Base-by-base conservation (phyloP, 2,797 vertebrate genomes). In the Todus mexicanus region DNA sequence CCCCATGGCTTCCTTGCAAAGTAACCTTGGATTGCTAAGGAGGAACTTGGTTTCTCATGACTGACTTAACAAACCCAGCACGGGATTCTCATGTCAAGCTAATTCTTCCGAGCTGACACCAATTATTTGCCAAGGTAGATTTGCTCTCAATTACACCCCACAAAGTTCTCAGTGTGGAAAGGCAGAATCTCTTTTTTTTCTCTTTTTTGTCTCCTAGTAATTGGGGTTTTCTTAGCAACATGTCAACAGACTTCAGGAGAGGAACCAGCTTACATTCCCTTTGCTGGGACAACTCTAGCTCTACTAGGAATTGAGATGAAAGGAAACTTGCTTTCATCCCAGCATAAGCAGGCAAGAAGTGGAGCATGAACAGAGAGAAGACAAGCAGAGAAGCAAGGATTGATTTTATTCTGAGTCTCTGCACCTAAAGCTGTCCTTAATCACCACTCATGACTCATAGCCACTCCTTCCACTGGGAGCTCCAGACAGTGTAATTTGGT, bases 221-320 rank as follows among this genome's bases (percentile, higher is more conserved):
- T 76, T 78, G 86, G 60, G 22, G 6, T 43, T 88, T 85, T 90
- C 92, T 93, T 89, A 92, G 91, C 76, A 91, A 63, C 10, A 3
- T 56, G 87, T 95, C 95, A 94, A 70, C 85, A 96, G 77, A 73
- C 45, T 81, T 92, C 76, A 90, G 87, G 89, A 86, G 73, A 69
- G 87, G 76, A 94, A 73, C 37, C 1, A 0, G 51, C 87, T 84
- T 82, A 21, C 70, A n/a, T 91, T 95, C 94, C 91, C 91, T 94
- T 94, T 92, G 87, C 95, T 94, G 92, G 92, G 92, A 96, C 5
- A 6, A 88, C 70, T 89, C 85, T 78, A 60, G 63, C 82, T 95
- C 91, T 95, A 91, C 91, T 75, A 96, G 94, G 95, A 96, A 96
- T 78, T 94, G 89, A 95, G 87, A 96, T 95, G 81, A 96, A 96